These are phyloP conservation scores for Leptopilina drosophilae DNA, from an alignment of 2,888 invertebrate species.

Conservation along the genomic window DNA sequence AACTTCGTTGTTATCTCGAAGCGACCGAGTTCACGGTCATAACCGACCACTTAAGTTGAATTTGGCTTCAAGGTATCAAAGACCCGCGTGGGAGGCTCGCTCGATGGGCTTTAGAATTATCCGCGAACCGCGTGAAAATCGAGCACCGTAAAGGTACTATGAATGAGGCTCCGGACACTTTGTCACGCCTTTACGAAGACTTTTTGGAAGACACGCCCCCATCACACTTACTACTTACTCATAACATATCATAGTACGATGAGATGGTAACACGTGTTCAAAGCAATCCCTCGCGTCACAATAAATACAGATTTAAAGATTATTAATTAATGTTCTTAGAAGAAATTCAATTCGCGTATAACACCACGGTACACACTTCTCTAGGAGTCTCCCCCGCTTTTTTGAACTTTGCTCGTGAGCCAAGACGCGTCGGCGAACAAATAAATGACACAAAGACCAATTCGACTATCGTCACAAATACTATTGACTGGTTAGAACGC, in stretches of 20 bases:
- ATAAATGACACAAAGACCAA: neutral
- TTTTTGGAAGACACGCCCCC: too few species aligned
- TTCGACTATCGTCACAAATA: neutral
- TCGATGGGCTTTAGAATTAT: neutral
- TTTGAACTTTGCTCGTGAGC: neutral
- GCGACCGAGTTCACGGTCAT: neutral
- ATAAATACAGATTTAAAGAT: neutral
- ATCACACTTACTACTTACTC: too few species aligned
- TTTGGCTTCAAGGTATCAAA: neutral
- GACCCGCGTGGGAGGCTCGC: constrained; percentile 43
- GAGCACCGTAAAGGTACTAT: too few species aligned
- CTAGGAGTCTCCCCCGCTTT: neutral
- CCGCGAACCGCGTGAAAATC: neutral
- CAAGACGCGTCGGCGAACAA: neutral
- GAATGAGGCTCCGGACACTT: too few species aligned
- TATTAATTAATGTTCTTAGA: neutral
- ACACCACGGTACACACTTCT: too few species aligned
- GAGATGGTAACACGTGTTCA: too few species aligned
- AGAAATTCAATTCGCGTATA: too few species aligned
- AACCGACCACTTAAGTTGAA: neutral
- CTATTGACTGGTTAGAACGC: neutral
- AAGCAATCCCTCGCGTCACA: too few species aligned
- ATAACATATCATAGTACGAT: too few species aligned
- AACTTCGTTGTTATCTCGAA: too few species aligned
- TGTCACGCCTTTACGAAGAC: too few species aligned